A percentile compares a stretch with the other conserved stretches of the same genome.
phyloP scores from a whole-genome alignment of 2,797 vertebrate genomes.

The Macropodus opercularis region DNA sequence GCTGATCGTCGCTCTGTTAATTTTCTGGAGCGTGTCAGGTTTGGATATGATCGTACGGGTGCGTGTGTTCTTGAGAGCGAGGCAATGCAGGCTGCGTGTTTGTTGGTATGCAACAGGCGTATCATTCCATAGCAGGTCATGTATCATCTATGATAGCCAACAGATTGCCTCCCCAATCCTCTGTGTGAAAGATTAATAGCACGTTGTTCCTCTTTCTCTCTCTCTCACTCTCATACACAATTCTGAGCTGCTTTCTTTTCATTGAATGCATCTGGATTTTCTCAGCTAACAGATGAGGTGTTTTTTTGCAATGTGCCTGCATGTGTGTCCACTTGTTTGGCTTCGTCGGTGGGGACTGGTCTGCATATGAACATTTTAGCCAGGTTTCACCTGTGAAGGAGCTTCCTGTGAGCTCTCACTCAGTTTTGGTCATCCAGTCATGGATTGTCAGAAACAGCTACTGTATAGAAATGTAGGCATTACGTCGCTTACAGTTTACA shows the following conservation, averaged over 20 bases:
- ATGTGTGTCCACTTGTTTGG: constrained; percentile 5
- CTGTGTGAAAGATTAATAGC: constrained; percentile 77
- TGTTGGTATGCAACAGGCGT: constrained; percentile 76
- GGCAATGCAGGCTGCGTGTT: constrained; percentile 2
- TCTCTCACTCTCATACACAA: constrained; percentile 10
- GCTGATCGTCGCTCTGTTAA: no score
- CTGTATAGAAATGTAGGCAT: no score
- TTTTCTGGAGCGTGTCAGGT: no score
- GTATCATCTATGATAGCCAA: constrained; percentile 80
- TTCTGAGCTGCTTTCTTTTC: constrained; percentile 23
- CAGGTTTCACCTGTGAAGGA: no score
- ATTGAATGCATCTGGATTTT: constrained; percentile 34
- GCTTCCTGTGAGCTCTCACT: no score
- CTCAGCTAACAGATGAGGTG: constrained; percentile 17
- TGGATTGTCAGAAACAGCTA: no score
- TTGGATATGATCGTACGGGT: constrained; percentile 1
- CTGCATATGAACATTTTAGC: no score
- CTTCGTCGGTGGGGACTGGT: no score
- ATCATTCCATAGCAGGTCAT: constrained; percentile 66
- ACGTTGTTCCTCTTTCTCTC: constrained; percentile 38
- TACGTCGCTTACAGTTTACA: no score
- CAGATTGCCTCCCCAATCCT: constrained; percentile 76
- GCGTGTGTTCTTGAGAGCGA: constrained; percentile 11
- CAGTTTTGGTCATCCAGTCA: no score
- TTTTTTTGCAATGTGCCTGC: not conserved